phyloP scores from a whole-genome alignment of 2,113 vertebrate species.

The Actinemys pallida region DNA sequence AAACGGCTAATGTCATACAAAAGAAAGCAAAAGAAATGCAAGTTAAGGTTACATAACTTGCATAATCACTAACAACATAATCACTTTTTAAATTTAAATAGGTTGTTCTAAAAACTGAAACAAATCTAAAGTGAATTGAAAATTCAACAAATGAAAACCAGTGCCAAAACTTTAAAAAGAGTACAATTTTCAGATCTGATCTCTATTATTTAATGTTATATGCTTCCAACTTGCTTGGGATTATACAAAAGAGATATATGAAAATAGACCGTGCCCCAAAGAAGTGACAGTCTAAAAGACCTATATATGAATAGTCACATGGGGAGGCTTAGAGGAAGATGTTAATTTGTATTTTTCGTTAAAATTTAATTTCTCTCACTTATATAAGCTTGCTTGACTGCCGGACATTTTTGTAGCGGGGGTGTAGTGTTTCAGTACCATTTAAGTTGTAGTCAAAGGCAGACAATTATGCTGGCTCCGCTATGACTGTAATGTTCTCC shows the following conservation, averaged over 20 bases:
- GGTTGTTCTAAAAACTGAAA: background rate
- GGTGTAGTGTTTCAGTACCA: background rate
- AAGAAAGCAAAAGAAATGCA: slow-evolving; percentile 21
- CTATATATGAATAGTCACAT: background rate
- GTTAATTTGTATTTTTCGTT: background rate
- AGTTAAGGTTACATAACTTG: slow-evolving; percentile 16
- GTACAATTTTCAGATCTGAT: background rate
- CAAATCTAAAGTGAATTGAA: background rate
- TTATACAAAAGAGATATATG: background rate
- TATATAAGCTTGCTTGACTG: background rate
- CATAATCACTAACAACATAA: background rate
- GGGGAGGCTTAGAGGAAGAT: background rate
- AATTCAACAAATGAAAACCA: slow-evolving; percentile 5
- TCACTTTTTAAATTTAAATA: slow-evolving; percentile 28
- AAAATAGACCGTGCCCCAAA: background rate
- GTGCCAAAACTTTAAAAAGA: background rate
- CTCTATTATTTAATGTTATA: background rate
- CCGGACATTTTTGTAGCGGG: background rate
- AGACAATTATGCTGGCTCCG: background rate
- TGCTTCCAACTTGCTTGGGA: background rate
- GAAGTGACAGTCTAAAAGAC: background rate
- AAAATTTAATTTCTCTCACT: background rate
- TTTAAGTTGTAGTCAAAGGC: background rate
- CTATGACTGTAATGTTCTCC: background rate
- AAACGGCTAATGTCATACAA: background rate